Evolutionary conservation across 2,888 invertebrate species (phyloP).

Genomic region (Latrodectus hesperus): DNA sequence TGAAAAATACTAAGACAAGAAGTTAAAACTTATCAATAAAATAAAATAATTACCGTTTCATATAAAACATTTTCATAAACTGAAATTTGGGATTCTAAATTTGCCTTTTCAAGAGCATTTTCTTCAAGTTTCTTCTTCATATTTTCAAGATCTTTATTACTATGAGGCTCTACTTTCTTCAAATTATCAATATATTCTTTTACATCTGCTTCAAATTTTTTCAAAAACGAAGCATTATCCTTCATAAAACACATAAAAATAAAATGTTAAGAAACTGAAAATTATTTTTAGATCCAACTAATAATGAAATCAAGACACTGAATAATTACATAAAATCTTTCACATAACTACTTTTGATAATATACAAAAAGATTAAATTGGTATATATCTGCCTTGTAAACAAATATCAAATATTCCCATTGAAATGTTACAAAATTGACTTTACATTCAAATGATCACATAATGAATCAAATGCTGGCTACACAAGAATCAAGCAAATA

Average conservation of each 20-base stretch:
- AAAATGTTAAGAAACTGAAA: not conserved
- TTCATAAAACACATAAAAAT: conserved; percentile 6
- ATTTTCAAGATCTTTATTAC: conserved; percentile 58
- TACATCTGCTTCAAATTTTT: conserved; percentile 57
- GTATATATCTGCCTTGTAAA: not conserved
- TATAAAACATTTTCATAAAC: conserved; percentile 52
- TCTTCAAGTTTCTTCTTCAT: conserved; percentile 50
- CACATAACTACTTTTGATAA: not conserved
- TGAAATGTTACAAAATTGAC: no score
- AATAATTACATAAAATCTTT: no score
- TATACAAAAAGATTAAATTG: not conserved
- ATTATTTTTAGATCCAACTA: not conserved
- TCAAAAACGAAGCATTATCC: conserved; percentile 10
- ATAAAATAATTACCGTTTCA: conserved; percentile 46
- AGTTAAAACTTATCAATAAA: not conserved
- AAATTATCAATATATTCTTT: conserved; percentile 42
- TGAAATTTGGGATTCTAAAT: conserved; percentile 43
- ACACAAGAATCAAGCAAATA: no score
- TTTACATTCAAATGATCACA: no score
- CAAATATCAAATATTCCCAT: not conserved
- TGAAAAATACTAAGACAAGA: not conserved
- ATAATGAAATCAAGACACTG: no score
- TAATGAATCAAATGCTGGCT: no score
- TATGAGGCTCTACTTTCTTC: conserved; percentile 24
- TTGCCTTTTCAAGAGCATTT: conserved; percentile 38